These are phyloP conservation scores for Sthenelais limicola DNA, from an alignment of 2,888 invertebrate genomes.

Conservation along the genomic window DNA sequence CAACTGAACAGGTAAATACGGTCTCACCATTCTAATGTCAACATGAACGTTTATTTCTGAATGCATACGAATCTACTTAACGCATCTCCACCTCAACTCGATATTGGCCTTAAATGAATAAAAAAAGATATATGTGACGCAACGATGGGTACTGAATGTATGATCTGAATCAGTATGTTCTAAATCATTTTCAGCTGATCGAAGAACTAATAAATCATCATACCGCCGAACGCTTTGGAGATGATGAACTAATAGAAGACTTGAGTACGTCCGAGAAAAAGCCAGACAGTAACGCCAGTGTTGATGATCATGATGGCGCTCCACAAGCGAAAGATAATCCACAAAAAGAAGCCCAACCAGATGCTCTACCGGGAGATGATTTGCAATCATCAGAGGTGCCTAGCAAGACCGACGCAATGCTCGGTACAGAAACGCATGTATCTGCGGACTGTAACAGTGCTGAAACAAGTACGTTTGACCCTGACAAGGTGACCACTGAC, in stretches of 20 bases:
- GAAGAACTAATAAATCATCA: constrained; percentile 38
- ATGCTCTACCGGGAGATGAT: too few relatives aligned
- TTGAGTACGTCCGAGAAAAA: background rate
- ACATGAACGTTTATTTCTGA: too few relatives aligned
- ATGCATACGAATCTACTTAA: too few relatives aligned
- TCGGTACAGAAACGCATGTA: too few relatives aligned
- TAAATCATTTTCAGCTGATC: constrained; percentile 20
- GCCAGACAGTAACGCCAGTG: background rate
- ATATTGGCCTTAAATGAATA: background rate
- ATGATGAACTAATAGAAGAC: background rate
- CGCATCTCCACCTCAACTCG: background rate
- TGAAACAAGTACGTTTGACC: constrained; percentile 35
- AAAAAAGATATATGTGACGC: background rate
- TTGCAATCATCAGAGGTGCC: too few relatives aligned
- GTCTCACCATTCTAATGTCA: background rate
- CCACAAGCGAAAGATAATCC: background rate
- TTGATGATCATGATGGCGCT: background rate
- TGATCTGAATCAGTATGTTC: too few relatives aligned
- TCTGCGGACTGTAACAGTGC: too few relatives aligned
- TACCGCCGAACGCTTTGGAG: constrained; percentile 14
- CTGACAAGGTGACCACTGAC: constrained; percentile 13
- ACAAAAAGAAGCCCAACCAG: background rate
- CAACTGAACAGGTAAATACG: constrained; percentile 81
- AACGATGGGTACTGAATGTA: too few relatives aligned
- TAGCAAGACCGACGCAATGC: too few relatives aligned